Conservation (phyloP, 2,888 invertebrate species). For the Dexiosoma caninum region DNA sequence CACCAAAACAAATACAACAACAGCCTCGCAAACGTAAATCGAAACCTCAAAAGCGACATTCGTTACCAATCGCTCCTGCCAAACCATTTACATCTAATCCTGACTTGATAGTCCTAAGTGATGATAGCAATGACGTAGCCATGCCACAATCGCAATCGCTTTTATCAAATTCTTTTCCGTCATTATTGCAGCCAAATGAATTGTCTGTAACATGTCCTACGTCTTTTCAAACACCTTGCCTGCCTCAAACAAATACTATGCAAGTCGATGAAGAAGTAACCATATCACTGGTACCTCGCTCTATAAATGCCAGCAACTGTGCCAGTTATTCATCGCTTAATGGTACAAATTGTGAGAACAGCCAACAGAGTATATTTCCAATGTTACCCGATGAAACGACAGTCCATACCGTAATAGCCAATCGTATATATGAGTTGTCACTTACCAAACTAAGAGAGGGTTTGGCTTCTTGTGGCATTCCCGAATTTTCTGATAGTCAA, state of each 20-base stretch:
- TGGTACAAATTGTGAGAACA: constrained; percentile 3
- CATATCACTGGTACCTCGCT: constrained; percentile 73
- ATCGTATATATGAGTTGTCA: constrained; percentile 75
- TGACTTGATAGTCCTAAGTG: constrained; percentile 72
- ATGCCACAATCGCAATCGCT: constrained; percentile 4
- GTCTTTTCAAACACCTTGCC: constrained; percentile 45
- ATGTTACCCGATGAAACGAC: constrained; percentile 74
- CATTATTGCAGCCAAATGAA: constrained; percentile 11
- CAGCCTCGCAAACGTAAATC: constrained; percentile 65
- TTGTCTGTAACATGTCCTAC: constrained; percentile 38
- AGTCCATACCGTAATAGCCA: constrained; percentile 76
- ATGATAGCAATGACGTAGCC: constrained; percentile 66
- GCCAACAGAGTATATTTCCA: constrained; percentile 63
- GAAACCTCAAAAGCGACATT: constrained; percentile 65
- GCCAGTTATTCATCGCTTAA: constrained; percentile 26
- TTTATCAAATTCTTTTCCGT: neutral
- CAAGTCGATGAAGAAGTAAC: constrained; percentile 73
- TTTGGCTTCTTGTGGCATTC: constrained; percentile 73
- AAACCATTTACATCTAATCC: constrained; percentile 54
- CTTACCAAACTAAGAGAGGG: constrained; percentile 75
- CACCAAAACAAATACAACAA: constrained; percentile 22
- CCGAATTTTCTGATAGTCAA: constrained; percentile 69
- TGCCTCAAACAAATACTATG: constrained; percentile 56
- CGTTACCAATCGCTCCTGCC: constrained; percentile 45
- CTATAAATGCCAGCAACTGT: constrained; percentile 64